Conservation (phyloP, 1,140 invertebrate species). For the Bilobella aurantiaca region DNA sequence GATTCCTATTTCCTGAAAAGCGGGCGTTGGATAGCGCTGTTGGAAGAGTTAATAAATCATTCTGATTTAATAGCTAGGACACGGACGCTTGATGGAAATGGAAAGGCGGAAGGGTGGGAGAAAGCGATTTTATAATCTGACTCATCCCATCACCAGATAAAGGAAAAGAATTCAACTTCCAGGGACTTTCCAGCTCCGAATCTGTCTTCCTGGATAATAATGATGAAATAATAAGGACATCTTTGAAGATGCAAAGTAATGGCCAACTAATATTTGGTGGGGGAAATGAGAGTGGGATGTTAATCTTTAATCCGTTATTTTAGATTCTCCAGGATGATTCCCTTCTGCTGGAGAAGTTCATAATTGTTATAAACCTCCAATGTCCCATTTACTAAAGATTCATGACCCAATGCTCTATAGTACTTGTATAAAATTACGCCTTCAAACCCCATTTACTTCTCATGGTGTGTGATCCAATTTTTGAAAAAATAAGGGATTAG, state of each 20-base stretch:
- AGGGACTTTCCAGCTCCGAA: too few species aligned
- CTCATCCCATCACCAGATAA: too few species aligned
- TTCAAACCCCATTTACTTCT: not conserved
- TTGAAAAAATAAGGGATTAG: not conserved
- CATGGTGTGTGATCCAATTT: not conserved
- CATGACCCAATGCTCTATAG: too few species aligned
- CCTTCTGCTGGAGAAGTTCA: not conserved
- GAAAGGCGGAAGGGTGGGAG: not conserved
- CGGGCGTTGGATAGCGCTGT: too few species aligned
- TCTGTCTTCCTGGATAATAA: too few species aligned
- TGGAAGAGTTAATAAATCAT: constrained; percentile 5
- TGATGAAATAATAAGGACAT: too few species aligned
- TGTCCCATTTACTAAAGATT: not conserved
- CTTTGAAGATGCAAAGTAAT: too few species aligned
- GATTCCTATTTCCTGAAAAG: not conserved
- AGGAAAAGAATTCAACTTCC: too few species aligned
- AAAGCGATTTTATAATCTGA: not conserved
- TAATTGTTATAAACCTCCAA: constrained; percentile 4
- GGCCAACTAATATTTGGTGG: too few species aligned
- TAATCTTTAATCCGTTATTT: not conserved
- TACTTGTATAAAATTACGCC: not conserved
- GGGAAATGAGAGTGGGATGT: too few species aligned
- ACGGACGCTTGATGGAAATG: not conserved
- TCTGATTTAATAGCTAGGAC: constrained; percentile 1
- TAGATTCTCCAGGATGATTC: not conserved